These are phyloP conservation scores for Solenopsis fugax DNA, from an alignment of 1,140 invertebrate genomes.

Conservation along the genomic window DNA sequence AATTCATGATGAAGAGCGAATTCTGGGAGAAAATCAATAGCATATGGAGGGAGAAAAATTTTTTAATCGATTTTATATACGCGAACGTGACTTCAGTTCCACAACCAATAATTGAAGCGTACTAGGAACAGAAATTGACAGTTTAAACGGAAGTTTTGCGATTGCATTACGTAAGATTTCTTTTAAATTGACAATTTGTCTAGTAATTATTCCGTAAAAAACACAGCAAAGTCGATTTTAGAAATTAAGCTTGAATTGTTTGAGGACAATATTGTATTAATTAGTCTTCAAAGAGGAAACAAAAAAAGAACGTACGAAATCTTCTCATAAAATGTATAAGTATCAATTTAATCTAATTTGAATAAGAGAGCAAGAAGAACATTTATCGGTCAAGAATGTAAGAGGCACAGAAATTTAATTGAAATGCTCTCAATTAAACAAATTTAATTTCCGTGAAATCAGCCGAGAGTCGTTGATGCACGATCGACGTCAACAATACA, in stretches of 20 bases:
- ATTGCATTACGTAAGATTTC: constrained; percentile 7
- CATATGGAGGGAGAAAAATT: constrained; percentile 25
- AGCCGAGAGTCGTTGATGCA: not conserved
- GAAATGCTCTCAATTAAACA: constrained; percentile 3
- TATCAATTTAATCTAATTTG: not conserved
- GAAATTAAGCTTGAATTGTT: not conserved
- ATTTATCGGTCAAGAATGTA: constrained; percentile 7
- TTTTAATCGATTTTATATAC: constrained; percentile 63
- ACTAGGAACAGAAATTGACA: constrained; percentile 32
- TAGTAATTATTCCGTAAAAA: constrained; percentile 1
- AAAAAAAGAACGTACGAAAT: not conserved
- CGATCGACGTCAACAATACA: constrained; percentile 4
- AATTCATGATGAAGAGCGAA: not conserved
- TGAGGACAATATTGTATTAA: not conserved
- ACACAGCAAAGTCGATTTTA: not conserved
- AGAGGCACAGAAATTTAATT: not conserved
- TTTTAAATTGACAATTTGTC: not conserved
- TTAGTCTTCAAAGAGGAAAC: not conserved
- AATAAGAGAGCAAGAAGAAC: not conserved
- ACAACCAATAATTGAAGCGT: constrained; percentile 55
- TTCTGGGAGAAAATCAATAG: not conserved
- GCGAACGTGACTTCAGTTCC: constrained; percentile 47
- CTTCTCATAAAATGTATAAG: not conserved
- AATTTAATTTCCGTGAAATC: constrained; percentile 44
- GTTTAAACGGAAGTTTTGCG: not conserved